A percentile compares a stretch with the other conserved stretches of the same genome.
phyloP scores from a whole-genome alignment of 2,797 vertebrate genomes.

The Balearica regulorum region DNA sequence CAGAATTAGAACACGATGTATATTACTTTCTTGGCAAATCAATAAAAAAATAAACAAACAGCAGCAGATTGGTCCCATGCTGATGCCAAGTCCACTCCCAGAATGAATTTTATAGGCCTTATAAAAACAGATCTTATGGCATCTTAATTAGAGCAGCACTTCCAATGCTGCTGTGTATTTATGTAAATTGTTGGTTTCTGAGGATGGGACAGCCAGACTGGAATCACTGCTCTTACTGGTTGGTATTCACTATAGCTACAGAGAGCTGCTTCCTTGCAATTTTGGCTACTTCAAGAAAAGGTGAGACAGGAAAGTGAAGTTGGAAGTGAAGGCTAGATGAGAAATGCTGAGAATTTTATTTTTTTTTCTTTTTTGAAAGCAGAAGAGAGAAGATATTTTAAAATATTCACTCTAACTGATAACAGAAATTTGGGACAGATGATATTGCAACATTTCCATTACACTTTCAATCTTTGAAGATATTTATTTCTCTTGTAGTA shows the following conservation, averaged over 20 bases:
- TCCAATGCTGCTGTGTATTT: not conserved
- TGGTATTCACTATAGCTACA: not conserved
- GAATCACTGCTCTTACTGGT: not conserved
- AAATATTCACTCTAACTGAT: not conserved
- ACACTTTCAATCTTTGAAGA: not conserved
- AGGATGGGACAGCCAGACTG: not conserved
- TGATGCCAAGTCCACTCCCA: slow-evolving; percentile 34
- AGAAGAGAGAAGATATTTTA: not conserved
- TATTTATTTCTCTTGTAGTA: not conserved
- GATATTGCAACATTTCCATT: not conserved
- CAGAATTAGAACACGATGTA: not conserved
- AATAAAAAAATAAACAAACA: slow-evolving; percentile 53
- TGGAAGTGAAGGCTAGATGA: not conserved
- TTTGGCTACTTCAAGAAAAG: not conserved
- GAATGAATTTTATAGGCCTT: slow-evolving; percentile 29
- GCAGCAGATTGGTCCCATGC: slow-evolving; percentile 18
- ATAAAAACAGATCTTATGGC: slow-evolving; percentile 16
- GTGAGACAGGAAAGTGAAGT: not conserved
- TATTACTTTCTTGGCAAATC: slow-evolving; percentile 40
- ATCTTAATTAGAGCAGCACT: slow-evolving; percentile 1
- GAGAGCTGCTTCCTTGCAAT: not conserved
- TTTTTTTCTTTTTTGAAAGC: not conserved
- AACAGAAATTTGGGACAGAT: not conserved
- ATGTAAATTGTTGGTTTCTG: not conserved
- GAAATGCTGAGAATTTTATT: not conserved